phyloP scores from a whole-genome alignment of 2,113 vertebrate species.

The Cyphomyrus plagiostoma region DNA sequence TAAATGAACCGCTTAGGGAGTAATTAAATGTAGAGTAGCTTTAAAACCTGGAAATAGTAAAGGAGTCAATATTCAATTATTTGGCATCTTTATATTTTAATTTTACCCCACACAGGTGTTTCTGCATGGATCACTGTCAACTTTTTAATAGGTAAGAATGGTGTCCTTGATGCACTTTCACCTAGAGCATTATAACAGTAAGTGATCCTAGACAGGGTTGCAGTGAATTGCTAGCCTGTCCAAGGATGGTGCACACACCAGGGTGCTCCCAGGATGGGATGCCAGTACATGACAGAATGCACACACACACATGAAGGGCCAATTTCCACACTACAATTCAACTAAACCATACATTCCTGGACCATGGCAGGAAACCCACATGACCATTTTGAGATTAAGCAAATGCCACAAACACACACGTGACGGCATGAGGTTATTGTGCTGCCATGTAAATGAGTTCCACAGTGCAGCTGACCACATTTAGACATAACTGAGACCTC shows the following conservation, averaged over 20 bases:
- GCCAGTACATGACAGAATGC: background rate
- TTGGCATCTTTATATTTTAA: background rate
- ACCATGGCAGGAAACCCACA: background rate
- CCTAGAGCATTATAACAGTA: background rate
- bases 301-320: background rate
- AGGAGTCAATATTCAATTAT: background rate
- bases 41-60: background rate
- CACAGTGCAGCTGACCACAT: background rate
- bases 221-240: background rate
- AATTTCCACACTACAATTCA: background rate
- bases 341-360: background rate
- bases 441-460: background rate
- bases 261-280: background rate
- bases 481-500: background rate
- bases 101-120: conserved; percentile 64
- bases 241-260: background rate
- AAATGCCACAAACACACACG: background rate
- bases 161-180: background rate
- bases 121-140: conserved; percentile 94
- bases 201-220: background rate
- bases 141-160: conserved; percentile 76
- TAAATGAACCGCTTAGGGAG: background rate
- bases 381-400: background rate
- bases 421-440: background rate
- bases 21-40: background rate